Percentiles rank a stretch among this genome's conserved stretches.
phyloP scores from a whole-genome alignment of 2,888 invertebrate genomes.

The Drosophila mettleri region DNA sequence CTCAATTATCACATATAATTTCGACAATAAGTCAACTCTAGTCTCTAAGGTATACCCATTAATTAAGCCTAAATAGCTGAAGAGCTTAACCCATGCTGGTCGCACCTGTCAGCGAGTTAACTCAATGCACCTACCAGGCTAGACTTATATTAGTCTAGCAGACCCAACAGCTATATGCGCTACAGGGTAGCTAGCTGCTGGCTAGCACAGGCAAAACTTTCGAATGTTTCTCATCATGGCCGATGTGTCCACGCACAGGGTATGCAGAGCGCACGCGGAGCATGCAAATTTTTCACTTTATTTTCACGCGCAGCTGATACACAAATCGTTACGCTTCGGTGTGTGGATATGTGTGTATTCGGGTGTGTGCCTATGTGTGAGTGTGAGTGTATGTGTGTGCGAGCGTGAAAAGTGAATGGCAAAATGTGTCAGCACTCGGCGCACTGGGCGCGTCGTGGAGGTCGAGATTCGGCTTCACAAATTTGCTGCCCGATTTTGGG shows the following conservation, averaged over 20 bases:
- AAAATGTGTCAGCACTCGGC: slow-evolving; percentile 65
- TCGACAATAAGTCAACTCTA: not conserved
- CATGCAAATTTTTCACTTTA: slow-evolving; percentile 68
- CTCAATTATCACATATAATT: not conserved
- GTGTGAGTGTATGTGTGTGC: slow-evolving; percentile 35
- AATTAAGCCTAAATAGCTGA: not conserved
- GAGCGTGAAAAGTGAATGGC: slow-evolving; percentile 75
- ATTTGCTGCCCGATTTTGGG: slow-evolving; percentile 50
- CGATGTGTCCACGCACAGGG: slow-evolving; percentile 8
- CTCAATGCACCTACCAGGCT: not conserved
- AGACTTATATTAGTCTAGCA: no score
- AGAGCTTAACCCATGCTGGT: not conserved
- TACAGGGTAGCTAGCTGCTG: not conserved
- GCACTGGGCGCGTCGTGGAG: slow-evolving; percentile 22
- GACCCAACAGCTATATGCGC: no score
- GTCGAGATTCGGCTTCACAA: slow-evolving; percentile 51
- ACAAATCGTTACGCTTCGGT: slow-evolving; percentile 39
- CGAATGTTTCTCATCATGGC: not conserved
- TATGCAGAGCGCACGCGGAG: slow-evolving; percentile 18
- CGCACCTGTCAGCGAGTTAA: not conserved
- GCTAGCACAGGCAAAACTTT: not conserved
- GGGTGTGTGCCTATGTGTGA: slow-evolving; percentile 18
- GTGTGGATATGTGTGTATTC: slow-evolving; percentile 24
- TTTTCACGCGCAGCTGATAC: slow-evolving; percentile 76
- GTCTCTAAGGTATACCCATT: not conserved